Evolutionary conservation across 2,888 invertebrate species (phyloP).

Genomic region (Barypeithes pellucidus): DNA sequence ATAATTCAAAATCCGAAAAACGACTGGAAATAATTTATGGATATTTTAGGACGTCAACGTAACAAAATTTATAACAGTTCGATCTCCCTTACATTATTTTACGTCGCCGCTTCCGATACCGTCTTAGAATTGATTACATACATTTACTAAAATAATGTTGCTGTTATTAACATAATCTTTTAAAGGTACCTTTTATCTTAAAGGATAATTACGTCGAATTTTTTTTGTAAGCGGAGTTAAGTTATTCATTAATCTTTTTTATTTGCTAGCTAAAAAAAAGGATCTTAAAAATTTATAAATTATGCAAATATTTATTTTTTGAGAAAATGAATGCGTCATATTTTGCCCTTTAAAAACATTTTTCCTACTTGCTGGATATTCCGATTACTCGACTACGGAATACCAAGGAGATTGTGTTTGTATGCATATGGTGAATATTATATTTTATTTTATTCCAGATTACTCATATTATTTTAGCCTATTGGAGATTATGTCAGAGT

Average conservation of each 20-base stretch:
- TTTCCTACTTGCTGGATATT: too few species aligned
- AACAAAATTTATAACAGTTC: too few species aligned
- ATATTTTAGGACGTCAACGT: too few species aligned
- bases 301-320: slow-evolving; percentile 4
- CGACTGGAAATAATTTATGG: too few species aligned
- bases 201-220: not conserved
- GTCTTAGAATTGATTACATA: not conserved
- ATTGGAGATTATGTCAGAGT: too few species aligned
- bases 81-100: too few species aligned
- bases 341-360: not conserved
- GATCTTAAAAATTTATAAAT: slow-evolving; percentile 10
- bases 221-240: not conserved
- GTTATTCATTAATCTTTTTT: slow-evolving; percentile 18
- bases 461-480: too few species aligned
- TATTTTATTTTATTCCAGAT: too few species aligned
- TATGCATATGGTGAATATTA: too few species aligned
- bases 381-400: too few species aligned
- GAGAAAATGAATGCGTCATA: not conserved
- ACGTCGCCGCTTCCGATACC: not conserved
- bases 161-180: not conserved
- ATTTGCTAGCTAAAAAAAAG: not conserved
- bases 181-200: not conserved
- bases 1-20: too few species aligned
- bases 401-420: too few species aligned
- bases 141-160: not conserved